Evolutionary conservation across 2,113 vertebrate species (phyloP).

Genomic region (Jacana jacana): DNA sequence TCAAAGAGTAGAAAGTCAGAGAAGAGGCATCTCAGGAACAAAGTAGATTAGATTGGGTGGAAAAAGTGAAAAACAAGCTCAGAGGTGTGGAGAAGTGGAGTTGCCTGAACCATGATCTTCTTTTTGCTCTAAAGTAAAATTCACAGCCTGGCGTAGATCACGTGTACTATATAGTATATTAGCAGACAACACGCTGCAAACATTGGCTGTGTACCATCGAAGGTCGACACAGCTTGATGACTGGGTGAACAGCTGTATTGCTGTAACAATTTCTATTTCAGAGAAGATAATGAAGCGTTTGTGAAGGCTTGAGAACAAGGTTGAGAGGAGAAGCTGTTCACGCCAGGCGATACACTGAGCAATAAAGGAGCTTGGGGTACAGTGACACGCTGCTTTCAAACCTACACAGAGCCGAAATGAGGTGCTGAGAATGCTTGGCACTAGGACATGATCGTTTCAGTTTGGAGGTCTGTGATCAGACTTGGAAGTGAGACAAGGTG

Average conservation of each 20-base stretch:
- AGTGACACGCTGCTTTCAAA: background rate
- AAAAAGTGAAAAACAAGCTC: background rate
- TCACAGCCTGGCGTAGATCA: background rate
- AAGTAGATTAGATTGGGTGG: background rate
- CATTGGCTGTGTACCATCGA: fast-evolving
- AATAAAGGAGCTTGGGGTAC: background rate
- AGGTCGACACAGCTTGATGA: background rate
- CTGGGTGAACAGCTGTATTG: background rate
- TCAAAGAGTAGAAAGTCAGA: background rate
- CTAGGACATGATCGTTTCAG: fast-evolving
- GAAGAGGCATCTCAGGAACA: background rate
- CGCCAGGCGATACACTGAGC: fast-evolving
- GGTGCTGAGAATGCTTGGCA: background rate
- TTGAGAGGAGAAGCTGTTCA: background rate
- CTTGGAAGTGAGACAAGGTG: background rate
- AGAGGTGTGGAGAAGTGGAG: background rate
- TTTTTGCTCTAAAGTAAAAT: background rate
- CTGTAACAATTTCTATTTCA: background rate
- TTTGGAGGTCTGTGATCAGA: background rate
- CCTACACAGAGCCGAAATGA: background rate
- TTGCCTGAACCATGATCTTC: background rate
- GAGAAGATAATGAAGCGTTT: background rate
- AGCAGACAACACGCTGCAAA: background rate
- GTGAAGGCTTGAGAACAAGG: background rate
- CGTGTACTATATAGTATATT: background rate